Base-by-base conservation (phyloP, 1,140 invertebrate species). In the Protaetia brevitarsis region DNA sequence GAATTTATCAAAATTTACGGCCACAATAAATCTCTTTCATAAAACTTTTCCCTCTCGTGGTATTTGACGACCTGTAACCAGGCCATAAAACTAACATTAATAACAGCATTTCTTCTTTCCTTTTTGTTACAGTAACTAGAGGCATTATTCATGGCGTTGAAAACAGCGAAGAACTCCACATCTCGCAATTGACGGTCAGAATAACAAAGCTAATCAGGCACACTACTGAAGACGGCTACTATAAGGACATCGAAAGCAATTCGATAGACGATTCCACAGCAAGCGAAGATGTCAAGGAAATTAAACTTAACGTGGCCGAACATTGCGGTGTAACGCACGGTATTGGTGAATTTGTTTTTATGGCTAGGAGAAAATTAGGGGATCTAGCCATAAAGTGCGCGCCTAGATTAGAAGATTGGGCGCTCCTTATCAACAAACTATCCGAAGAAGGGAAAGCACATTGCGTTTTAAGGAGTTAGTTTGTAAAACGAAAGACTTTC, bases 271-370 rank as follows among this genome's bases (percentile, higher is more conserved):
- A 71, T 66, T 75, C 73, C 36, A 61, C 65, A 5, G 27, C 36
- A 21, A 69, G 69, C 63, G 70, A 70, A 64, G 67, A 63, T 67
- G 77, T 79, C 45, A 79, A 82, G 64, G 78, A 82, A 77, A 73
- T 78, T 0, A 67, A 60, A 1, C 73, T 88, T 2, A 82, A 87
- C 36, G 84, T 90, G 29, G 82, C 87, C 0, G 80, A 84, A 8
- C 82, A 83, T 59, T 93, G 91, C 74, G 88, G 87, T 5, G 88
- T 89, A 13, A 79, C 82, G 28, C 83, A 86, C 26, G 90, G 90
- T 5, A 79, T 82, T 5, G 90, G 90, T 0, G 87, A 91, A 78
- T 92, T 92, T 80, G 82, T 93, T 29, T 87, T 93, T 76, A 90
- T 92, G 83, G 91, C 90, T 10, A 82, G 87, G 63, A 81, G 88